These are phyloP conservation scores for Drosophila burlai DNA, from an alignment of 1,140 invertebrate genomes.

Conservation along the genomic window DNA sequence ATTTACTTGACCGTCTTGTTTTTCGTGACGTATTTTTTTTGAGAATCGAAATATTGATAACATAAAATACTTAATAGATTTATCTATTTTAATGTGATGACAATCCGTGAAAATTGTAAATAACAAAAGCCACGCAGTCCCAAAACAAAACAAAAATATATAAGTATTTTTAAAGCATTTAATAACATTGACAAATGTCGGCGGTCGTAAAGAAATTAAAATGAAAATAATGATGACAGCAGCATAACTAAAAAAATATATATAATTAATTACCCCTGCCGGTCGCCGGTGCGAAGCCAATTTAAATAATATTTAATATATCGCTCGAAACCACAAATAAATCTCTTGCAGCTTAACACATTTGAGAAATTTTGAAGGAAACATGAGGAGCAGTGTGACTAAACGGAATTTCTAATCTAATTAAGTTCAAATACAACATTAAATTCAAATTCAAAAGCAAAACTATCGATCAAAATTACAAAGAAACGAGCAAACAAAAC, in stretches of 20 bases:
- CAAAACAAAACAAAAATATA: constrained; percentile 25
- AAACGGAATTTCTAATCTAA: constrained; percentile 39
- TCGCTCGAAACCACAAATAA: constrained; percentile 24
- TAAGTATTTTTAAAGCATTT: constrained; percentile 4
- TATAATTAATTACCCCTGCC: constrained; percentile 41
- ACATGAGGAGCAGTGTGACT: constrained; percentile 54
- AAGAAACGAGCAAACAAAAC: constrained; percentile 29
- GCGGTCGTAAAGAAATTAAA: constrained; percentile 35
- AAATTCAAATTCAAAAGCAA: constrained; percentile 37
- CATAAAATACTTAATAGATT: constrained; percentile 2
- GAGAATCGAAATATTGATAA: neutral
- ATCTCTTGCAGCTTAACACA: constrained; percentile 57
- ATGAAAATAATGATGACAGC: constrained; percentile 44
- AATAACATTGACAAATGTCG: constrained; percentile 32
- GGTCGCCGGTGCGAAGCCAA: constrained; percentile 21
- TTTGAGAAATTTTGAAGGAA: constrained; percentile 29
- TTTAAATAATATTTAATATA: constrained; percentile 43
- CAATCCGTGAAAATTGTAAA: neutral
- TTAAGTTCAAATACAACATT: constrained; percentile 28
- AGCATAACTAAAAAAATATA: constrained; percentile 25
- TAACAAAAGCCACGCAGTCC: neutral
- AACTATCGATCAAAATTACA: constrained; percentile 57
- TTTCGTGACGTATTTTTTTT: constrained; percentile 8
- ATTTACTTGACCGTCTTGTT: constrained; percentile 60
- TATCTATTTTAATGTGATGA: neutral